Base-by-base conservation (phyloP, 1,140 invertebrate genomes). In the Zaprionus kolodkinae region DNA sequence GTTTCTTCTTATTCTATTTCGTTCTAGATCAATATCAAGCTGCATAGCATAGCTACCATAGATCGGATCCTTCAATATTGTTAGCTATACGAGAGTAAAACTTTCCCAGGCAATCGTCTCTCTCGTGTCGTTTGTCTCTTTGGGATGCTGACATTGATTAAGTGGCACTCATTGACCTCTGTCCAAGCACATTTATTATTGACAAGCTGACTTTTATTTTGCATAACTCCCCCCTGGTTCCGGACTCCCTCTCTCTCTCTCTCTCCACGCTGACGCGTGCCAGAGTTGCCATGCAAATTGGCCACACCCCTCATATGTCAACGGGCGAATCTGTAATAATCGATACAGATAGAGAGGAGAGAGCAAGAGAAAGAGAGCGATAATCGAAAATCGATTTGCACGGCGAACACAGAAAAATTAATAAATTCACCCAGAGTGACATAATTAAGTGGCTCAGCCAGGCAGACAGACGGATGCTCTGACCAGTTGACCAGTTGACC, bases 381-480 rank as follows among this genome's bases (percentile, higher is more conserved):
- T 77, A 78, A 69, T 72, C 54, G 62, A 81, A 81, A 88, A 88
- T 88, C 85, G 81, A 88, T 88, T 88, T 88, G 80, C 84, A 89
- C 79, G 69, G 64, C 40, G 6, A 35, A 12, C 21, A 48, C 38
- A 55, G n/a, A 66, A 45, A 63, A 70, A 81, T 79, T 81, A 81
- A 79, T 89, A 84, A 79, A 77, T 88, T 76, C 76, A 40, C 67
- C 74, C 52, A 78, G 64, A 72, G 85, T 89, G 85, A 88, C 84
- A 88, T 74, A 88, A 84, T 88, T 89, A 82, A 76, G 66, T 70
- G 61, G 69, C 35, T 21, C 56, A 61, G 45, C 35, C 61, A 17
- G 48, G 61, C 70, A n/a, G n/a, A n/a, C n/a, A n/a, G n/a, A n/a
- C n/a, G 36, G 62, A 70, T 36, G 56, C 36, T 40, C 50, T 60